Conservation (phyloP, 2,888 invertebrate genomes). For the Eledona agricola region DNA sequence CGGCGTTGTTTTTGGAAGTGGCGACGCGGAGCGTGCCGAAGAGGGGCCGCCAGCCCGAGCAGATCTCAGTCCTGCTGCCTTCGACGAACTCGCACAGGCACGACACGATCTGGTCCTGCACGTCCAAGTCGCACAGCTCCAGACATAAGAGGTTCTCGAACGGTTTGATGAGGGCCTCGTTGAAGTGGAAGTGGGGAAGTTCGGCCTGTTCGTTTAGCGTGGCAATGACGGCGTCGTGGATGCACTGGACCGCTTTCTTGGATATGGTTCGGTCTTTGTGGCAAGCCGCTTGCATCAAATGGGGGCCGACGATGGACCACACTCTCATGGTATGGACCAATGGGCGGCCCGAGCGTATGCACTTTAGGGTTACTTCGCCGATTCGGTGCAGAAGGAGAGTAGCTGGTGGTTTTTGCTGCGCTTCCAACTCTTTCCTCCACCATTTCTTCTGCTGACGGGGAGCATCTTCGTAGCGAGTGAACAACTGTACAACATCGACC, state of each 20-base stretch:
- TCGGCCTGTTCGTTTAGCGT: constrained; percentile 88
- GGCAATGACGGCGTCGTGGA: constrained; percentile 91
- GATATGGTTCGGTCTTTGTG: constrained; percentile 89
- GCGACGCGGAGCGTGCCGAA: constrained; percentile 94
- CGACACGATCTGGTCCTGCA: constrained; percentile 92
- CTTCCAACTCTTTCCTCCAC: constrained; percentile 60
- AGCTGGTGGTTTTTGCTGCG: constrained; percentile 63
- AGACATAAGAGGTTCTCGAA: constrained; percentile 94
- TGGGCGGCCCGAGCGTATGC: constrained; percentile 86
- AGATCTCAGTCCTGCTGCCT: constrained; percentile 90
- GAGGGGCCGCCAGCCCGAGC: constrained; percentile 95
- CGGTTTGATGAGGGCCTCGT: constrained; percentile 93
- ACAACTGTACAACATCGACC: constrained; percentile 49
- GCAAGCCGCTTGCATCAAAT: constrained; percentile 95
- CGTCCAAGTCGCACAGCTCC: constrained; percentile 92
- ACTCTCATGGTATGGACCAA: constrained; percentile 90
- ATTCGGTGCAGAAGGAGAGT: constrained; percentile 80
- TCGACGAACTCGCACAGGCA: constrained; percentile 97
- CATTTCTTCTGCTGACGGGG: constrained; percentile 62
- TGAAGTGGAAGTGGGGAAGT: constrained; percentile 93
- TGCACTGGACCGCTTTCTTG: constrained; percentile 89
- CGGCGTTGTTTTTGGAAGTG: constrained; percentile 72
- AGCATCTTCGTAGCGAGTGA: constrained; percentile 60
- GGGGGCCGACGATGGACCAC: constrained; percentile 92
- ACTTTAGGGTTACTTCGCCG: constrained; percentile 87